These are phyloP conservation scores for Orius insidiosus DNA, from an alignment of 1,140 invertebrate genomes.

Conservation along the genomic window DNA sequence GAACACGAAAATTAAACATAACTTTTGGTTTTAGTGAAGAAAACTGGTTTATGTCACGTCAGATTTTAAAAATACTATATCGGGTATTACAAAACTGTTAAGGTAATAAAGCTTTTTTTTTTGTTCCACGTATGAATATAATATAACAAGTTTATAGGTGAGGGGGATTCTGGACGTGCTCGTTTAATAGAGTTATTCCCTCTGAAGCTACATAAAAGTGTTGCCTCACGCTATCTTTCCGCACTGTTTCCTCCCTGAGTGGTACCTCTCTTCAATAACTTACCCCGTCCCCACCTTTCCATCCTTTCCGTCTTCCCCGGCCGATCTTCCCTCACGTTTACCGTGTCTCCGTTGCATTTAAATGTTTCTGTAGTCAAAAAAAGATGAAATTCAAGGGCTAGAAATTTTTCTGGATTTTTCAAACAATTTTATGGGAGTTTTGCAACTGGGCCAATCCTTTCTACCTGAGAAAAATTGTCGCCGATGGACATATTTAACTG, in stretches of 20 bases:
- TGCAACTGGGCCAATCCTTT: too few relatives aligned
- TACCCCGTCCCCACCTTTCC: neutral
- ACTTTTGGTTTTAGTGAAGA: too few relatives aligned
- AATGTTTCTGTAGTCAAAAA: neutral
- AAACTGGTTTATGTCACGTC: too few relatives aligned
- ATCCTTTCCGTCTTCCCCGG: neutral
- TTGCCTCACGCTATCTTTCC: constrained; percentile 7
- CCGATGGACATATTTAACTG: too few relatives aligned
- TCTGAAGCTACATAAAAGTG: constrained; percentile 5
- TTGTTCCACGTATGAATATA: too few relatives aligned
- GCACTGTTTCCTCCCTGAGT: constrained; percentile 5
- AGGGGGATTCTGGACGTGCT: neutral
- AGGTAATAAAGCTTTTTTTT: too few relatives aligned
- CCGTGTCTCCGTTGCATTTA: neutral
- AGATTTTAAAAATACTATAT: too few relatives aligned
- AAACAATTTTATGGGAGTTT: too few relatives aligned
- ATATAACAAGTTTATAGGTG: neutral
- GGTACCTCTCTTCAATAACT: constrained; percentile 4
- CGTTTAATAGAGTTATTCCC: constrained; percentile 8
- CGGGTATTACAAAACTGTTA: too few relatives aligned
- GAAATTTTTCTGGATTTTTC: neutral
- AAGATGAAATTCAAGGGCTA: neutral
- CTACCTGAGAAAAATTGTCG: too few relatives aligned
- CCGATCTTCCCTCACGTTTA: neutral
- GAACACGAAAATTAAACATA: too few relatives aligned